These are phyloP conservation scores for Mylabris phalerata DNA, from an alignment of 1,140 invertebrate species.

Conservation along the genomic window DNA sequence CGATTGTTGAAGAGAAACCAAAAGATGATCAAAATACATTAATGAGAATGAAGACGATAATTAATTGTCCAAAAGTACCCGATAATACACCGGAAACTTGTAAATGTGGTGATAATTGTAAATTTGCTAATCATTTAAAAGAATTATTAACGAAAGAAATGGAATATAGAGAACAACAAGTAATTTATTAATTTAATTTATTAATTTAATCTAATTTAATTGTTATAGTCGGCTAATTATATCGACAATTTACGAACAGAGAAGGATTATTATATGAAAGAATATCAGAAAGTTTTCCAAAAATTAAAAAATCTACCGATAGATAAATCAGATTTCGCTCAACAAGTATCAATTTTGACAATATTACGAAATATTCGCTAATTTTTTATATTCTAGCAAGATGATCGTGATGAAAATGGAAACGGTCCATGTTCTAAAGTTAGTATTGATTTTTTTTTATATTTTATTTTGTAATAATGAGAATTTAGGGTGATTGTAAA, in stretches of 20 bases:
- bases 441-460: too few relatives aligned
- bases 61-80: neutral
- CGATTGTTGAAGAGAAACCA: neutral
- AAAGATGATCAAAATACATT: too few relatives aligned
- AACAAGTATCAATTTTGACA: neutral
- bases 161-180: constrained; percentile 26
- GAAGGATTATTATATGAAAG: constrained; percentile 47
- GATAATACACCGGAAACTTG: constrained; percentile 5
- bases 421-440: too few relatives aligned
- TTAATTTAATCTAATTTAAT: neutral
- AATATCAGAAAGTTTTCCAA: constrained; percentile 44
- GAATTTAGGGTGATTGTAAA: constrained; percentile 38
- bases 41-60: too few relatives aligned
- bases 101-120: constrained; percentile 18
- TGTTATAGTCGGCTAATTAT: constrained; percentile 20
- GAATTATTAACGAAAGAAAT: constrained; percentile 33
- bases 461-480: too few relatives aligned
- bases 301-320: constrained; percentile 35
- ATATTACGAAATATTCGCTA: too few relatives aligned
- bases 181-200: constrained; percentile 12
- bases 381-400: too few relatives aligned
- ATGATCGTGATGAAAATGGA: too few relatives aligned
- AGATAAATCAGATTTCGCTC: constrained; percentile 6
- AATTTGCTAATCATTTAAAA: constrained; percentile 23
- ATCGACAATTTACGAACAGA: constrained; percentile 37